phyloP scores from a whole-genome alignment of 2,113 vertebrate species.

The Trogon surrucura region DNA sequence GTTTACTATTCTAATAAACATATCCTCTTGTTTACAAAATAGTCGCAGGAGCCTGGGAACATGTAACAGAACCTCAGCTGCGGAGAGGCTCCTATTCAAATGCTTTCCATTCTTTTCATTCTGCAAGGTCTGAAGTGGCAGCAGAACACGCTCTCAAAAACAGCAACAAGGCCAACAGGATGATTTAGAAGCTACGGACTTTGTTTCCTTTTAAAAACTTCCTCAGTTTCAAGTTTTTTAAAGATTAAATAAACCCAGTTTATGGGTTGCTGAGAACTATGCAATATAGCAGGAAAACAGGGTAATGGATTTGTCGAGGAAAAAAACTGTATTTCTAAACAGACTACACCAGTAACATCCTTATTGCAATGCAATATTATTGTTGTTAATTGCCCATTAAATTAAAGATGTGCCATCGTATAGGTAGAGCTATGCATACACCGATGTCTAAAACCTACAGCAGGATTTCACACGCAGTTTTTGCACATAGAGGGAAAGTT shows the following conservation, averaged over 20 bases:
- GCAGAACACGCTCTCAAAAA: neutral
- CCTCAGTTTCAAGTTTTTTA: neutral
- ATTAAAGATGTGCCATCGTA: neutral
- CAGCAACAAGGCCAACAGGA: neutral
- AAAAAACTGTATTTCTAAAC: neutral
- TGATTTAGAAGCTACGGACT: neutral
- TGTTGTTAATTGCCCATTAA: neutral
- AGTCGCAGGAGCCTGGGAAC: constrained; percentile 38
- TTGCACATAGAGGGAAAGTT: neutral
- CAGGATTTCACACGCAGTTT: neutral
- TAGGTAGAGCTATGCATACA: neutral
- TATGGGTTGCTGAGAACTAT: neutral
- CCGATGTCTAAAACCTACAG: neutral
- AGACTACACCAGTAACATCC: neutral
- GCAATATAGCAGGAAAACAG: neutral
- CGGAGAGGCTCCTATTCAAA: constrained; percentile 26
- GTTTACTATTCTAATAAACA: constrained; percentile 65
- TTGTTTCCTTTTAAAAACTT: neutral
- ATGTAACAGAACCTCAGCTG: neutral
- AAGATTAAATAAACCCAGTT: neutral
- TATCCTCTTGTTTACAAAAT: constrained; percentile 51
- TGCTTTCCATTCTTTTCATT: constrained; percentile 59
- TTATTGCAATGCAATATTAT: neutral
- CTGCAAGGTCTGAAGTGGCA: constrained; percentile 18
- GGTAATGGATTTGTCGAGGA: neutral